Percentiles rank a stretch among this genome's conserved stretches.
Conservation (phyloP, 2,797 vertebrate genomes). For the Halcyon smyrnensis region DNA sequence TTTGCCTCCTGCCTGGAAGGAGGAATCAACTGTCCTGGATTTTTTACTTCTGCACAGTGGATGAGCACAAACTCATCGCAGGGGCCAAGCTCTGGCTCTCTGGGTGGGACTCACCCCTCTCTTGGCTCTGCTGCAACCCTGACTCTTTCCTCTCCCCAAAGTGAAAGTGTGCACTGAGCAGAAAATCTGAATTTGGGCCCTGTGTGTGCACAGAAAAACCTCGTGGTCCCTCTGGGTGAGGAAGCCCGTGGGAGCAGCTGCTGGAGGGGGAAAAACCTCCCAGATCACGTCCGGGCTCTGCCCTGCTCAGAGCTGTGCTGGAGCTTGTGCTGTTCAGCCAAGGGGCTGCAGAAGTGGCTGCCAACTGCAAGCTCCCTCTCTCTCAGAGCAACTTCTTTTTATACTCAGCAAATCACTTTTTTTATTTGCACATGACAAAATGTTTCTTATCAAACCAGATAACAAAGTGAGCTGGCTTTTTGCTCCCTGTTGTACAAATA, state of each 20-base stretch:
- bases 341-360: background rate
- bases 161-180: background rate
- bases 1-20: background rate
- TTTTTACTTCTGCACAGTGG: background rate
- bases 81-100: background rate
- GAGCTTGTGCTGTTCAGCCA: fast-evolving
- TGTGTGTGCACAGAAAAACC: background rate
- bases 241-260: background rate
- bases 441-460: background rate
- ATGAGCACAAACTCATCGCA: background rate
- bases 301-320: background rate
- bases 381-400: background rate
- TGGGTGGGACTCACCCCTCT: background rate
- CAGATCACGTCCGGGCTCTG: fast-evolving
- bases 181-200: background rate
- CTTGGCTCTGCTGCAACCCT: background rate
- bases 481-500: background rate
- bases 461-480: background rate
- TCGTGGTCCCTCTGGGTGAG: fast-evolving
- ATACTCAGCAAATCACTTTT: background rate
- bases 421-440: background rate
- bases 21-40: background rate
- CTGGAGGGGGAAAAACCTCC: no score
- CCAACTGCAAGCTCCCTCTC: background rate
- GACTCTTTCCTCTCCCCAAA: background rate